Evolutionary conservation across 2,888 invertebrate genomes (phyloP).

Genomic region (Callosobruchus maculatus): DNA sequence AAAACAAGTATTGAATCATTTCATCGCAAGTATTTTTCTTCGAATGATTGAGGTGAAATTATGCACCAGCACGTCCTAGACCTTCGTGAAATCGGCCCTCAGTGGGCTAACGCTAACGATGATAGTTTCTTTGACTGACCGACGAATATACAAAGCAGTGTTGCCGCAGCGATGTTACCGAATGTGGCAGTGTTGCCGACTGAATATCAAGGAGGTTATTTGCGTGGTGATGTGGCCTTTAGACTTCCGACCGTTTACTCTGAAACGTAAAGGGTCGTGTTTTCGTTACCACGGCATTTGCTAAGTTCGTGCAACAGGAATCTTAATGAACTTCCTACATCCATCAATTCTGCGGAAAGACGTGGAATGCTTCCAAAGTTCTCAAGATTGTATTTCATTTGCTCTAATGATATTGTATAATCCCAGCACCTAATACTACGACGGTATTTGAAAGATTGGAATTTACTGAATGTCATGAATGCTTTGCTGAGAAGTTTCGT

Average conservation of each 20-base stretch:
- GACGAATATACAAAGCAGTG: background rate
- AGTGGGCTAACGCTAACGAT: too few relatives aligned
- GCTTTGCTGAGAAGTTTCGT: too few relatives aligned
- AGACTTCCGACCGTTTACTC: background rate
- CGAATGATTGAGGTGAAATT: too few relatives aligned
- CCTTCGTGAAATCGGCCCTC: too few relatives aligned
- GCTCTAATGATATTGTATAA: background rate
- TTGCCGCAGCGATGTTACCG: background rate
- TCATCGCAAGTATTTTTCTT: too few relatives aligned
- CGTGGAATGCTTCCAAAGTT: background rate
- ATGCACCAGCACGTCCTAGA: too few relatives aligned
- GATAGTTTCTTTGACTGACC: too few relatives aligned
- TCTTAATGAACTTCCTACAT: background rate
- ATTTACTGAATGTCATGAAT: background rate
- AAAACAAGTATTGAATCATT: too few relatives aligned
- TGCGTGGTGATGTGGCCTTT: background rate
- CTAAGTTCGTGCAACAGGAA: background rate
- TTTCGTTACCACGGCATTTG: background rate
- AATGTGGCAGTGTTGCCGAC: background rate
- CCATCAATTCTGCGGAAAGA: background rate
- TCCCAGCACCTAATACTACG: background rate
- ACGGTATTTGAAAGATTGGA: background rate
- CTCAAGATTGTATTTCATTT: background rate
- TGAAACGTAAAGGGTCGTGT: background rate
- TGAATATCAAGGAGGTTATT: background rate